These are phyloP conservation scores for Anneissia japonica DNA, from an alignment of 35 echinoderm and acorn worm genomes.

Conservation along the genomic window DNA sequence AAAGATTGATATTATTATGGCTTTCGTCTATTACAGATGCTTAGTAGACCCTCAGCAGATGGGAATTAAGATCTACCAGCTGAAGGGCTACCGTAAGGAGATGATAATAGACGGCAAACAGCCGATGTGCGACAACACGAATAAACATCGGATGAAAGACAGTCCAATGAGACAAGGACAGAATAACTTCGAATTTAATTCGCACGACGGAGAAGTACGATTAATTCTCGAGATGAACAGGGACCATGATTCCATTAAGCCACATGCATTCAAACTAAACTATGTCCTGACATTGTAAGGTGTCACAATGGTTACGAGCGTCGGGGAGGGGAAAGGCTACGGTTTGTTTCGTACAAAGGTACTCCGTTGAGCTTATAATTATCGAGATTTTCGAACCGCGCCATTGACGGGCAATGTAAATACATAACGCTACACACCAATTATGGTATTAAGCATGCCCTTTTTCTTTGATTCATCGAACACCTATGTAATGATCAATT, in stretches of 20 bases:
- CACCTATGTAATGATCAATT: too few relatives aligned
- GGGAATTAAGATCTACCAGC: constrained; percentile 80
- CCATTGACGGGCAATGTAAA: too few relatives aligned
- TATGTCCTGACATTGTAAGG: constrained; percentile 83
- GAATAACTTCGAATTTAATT: constrained; percentile 97
- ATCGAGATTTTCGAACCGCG: too few relatives aligned
- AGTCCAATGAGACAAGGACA: constrained; percentile 63
- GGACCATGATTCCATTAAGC: constrained; percentile 38
- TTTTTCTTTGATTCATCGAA: too few relatives aligned
- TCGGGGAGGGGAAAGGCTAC: too few relatives aligned
- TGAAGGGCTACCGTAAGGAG: constrained; percentile 56
- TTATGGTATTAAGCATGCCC: too few relatives aligned
- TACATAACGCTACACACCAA: too few relatives aligned
- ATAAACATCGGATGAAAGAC: constrained; percentile 63
- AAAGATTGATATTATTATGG: too few relatives aligned
- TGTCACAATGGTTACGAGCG: neutral
- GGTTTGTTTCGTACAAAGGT: too few relatives aligned
- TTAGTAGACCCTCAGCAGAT: constrained; percentile 87
- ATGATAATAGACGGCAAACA: constrained; percentile 74
- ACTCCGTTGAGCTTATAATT: too few relatives aligned
- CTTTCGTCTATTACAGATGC: constrained; percentile 67
- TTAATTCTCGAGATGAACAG: constrained; percentile 57
- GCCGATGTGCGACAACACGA: constrained; percentile 60
- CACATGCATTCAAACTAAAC: constrained; percentile 92
- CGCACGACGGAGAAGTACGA: constrained; percentile 65